phyloP scores from a whole-genome alignment of 2,797 vertebrate species.

The Macropus fuliginosus region DNA sequence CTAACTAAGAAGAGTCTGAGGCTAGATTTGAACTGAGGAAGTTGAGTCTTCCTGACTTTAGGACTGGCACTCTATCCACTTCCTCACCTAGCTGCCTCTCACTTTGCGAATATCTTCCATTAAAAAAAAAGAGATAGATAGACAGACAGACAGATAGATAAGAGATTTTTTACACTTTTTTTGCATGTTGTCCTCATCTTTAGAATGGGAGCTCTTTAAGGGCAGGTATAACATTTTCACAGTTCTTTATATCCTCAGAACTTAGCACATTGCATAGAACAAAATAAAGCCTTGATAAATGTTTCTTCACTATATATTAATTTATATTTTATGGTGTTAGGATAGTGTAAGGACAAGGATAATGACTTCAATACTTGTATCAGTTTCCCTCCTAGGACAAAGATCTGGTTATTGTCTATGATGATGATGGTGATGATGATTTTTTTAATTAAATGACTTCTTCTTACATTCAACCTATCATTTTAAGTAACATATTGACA shows the following conservation, averaged over 20 bases:
- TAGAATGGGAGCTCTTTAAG: neutral
- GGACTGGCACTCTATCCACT: neutral
- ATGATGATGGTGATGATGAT: neutral
- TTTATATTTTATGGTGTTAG: neutral
- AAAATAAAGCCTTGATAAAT: neutral
- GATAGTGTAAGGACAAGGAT: neutral
- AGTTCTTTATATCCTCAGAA: neutral
- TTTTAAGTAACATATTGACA: neutral
- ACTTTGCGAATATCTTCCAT: neutral
- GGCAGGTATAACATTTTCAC: neutral
- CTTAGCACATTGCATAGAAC: neutral
- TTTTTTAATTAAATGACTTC: neutral
- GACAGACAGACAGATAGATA: neutral
- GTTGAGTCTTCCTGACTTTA: neutral
- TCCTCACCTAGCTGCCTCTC: neutral
- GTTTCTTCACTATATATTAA: neutral
- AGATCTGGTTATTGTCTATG: neutral
- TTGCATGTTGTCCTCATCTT: neutral
- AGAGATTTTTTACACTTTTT: neutral
- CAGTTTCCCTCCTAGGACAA: neutral
- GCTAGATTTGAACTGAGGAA: neutral
- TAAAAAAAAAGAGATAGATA: neutral
- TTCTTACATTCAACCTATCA: neutral
- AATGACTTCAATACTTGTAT: neutral
- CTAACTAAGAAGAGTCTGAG: neutral